Base-by-base conservation (phyloP, 1,140 invertebrate genomes). In the Drosophila oshimai region DNA sequence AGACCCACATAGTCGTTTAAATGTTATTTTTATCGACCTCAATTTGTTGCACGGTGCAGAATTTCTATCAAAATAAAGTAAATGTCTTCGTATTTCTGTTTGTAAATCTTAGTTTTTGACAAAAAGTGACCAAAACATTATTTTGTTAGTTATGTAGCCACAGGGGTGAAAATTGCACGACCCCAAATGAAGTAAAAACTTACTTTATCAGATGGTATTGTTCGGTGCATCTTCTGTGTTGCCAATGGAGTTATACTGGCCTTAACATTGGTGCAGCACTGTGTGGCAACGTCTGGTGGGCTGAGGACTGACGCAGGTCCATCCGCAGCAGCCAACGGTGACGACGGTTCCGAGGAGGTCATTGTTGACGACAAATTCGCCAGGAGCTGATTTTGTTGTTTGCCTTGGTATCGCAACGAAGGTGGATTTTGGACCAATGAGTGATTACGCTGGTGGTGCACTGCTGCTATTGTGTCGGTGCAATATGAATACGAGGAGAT, bases 141-240 rank as follows among this genome's bases (percentile, higher is more conserved):
- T n/a, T n/a, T n/a, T n/a, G n/a, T n/a, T n/a, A n/a, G n/a, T n/a
- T n/a, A n/a, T n/a, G n/a, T n/a, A n/a, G n/a, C n/a, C n/a, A n/a
- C n/a, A n/a, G n/a, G n/a, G n/a, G n/a, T n/a, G n/a, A n/a, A n/a
- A n/a, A n/a, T n/a, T n/a, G n/a, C n/a, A n/a, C n/a, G n/a, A n/a
- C n/a, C n/a, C n/a, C n/a, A n/a, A n/a, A n/a, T n/a, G n/a, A n/a
- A n/a, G n/a, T n/a, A n/a, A 12, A 7, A 5, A 47, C 77, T 84
- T 13, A 84, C 79, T 71, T 84, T 84, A 74, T 84, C 79, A 44
- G 79, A 84, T 47, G 79, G 79, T 65, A 83, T 83, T 34, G 79
- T 80, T 57, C 77, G 64, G 45, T 68, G 67, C 62, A 70, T 74
- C 64, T 84, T 84, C 33, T 84, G 79, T 37, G 76, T 71, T 70